Conservation (phyloP, 2,797 vertebrate genomes). For the Cyclopterus lumpus region DNA sequence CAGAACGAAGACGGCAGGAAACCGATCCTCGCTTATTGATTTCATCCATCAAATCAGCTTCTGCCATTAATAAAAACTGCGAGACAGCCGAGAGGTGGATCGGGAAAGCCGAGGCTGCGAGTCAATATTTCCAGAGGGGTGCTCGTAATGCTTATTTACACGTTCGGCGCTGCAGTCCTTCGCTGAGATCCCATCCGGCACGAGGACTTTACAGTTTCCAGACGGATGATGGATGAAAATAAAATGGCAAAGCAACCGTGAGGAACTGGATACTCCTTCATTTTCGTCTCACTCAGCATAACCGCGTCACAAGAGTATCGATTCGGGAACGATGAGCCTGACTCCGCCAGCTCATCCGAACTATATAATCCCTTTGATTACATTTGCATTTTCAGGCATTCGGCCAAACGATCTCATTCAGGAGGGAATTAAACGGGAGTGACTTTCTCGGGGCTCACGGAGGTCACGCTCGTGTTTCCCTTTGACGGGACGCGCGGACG, state of each 20-base stretch:
- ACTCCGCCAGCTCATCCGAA: constrained; percentile 19
- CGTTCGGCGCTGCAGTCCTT: neutral
- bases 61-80: neutral
- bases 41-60: neutral
- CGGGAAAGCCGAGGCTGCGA: neutral
- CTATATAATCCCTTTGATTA: constrained; percentile 39
- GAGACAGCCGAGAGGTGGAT: constrained; percentile 1
- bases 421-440: neutral
- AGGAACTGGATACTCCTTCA: constrained; percentile 34
- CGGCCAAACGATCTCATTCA: neutral
- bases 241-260: constrained; percentile 41
- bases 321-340: constrained; percentile 12
- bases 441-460: neutral
- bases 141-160: constrained; percentile 3
- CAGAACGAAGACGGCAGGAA: neutral
- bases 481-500: neutral
- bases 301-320: constrained; percentile 12
- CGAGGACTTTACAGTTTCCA: neutral
- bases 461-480: neutral
- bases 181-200: neutral
- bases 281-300: constrained; percentile 54
- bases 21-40: neutral
- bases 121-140: neutral
- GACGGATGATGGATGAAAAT: constrained; percentile 41
- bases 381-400: constrained; percentile 42